Evolutionary conservation across 2,888 invertebrate species (phyloP), one percentile per base, ranked within the genome.

Genomic region (Limnephilus auricula): DNA sequence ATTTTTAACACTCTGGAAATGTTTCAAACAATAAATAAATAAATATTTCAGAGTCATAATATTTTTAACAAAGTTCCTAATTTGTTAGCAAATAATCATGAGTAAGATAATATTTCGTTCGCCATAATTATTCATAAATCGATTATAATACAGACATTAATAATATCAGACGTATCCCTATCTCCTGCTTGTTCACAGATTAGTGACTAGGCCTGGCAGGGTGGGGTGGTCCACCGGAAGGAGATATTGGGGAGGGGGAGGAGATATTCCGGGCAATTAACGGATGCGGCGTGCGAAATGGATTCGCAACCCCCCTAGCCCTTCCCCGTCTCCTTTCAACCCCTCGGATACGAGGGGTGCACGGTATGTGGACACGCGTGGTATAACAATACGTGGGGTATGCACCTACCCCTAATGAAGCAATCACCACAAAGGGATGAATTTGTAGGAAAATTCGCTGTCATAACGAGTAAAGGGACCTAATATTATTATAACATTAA

Each of bases 261-360:
- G 65, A n/a, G 65, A n/a, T 65, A n/a, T 65, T 65, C 65, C 65
- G 65, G 65, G 25, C 65, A 65, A 65, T 65, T 65, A 65, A 65
- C 65, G 65, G 65, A 65, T 65, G 65, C 65, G 65, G 65, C 65
- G 65, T 65, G 65, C 65, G 65, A 65, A 65, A 65, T 65, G 65
- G 65, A 65, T 65, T 65, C 65, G 65, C 65, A 18, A 65, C 65
- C 65, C 65, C 25, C 65, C 65, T 65, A 9, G 25, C 25, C 65
- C 65, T 65, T 9, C n/a, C 65, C 5, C 25, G 9, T 65, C 25
- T 65, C 65, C 65, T 25, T 65, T n/a, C 65, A 6, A n/a, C 9
- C 65, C 65, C 65, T 65, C 65, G 65, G 65, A 65, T 65, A 65
- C 25, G 65, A 65, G 65, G 65, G 65, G 65, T 65, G 65, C 65